Evolutionary conservation across 2,888 invertebrate genomes (phyloP).

Genomic region (Syritta pipiens): DNA sequence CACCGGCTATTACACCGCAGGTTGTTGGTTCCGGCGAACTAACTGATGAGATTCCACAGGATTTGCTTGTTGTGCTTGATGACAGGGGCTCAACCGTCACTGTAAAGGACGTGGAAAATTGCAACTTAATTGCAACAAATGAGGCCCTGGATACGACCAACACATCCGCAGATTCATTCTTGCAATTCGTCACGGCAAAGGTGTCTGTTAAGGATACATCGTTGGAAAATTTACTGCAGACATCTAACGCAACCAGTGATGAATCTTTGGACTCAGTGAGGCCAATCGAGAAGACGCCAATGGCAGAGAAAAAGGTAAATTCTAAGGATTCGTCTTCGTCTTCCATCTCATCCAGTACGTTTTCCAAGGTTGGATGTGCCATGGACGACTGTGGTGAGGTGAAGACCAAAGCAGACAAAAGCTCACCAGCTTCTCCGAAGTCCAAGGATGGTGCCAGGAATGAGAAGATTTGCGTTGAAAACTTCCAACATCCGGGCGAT

Average conservation of each 20-base stretch:
- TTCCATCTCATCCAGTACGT: conserved; percentile 32
- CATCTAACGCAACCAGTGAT: conserved; percentile 8
- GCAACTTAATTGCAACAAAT: neutral
- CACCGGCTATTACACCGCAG: conserved; percentile 19
- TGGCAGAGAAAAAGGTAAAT: neutral
- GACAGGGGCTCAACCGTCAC: neutral
- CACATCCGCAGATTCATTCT: conserved; percentile 21
- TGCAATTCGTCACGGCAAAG: conserved; percentile 10
- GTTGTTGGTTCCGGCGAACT: no score
- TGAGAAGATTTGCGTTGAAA: no score
- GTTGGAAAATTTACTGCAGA: conserved; percentile 10
- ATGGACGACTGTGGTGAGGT: no score
- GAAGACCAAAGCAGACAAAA: no score
- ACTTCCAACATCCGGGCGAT: neutral
- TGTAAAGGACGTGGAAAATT: no score
- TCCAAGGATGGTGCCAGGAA: no score
- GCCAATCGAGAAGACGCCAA: neutral
- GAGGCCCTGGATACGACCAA: neutral
- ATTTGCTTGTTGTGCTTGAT: conserved; percentile 11
- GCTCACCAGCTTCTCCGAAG: no score
- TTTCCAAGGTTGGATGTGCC: neutral
- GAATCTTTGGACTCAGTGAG: neutral
- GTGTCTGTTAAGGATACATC: conserved; percentile 9
- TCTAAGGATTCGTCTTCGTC: conserved; percentile 15
- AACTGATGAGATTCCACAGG: neutral